A percentile compares a stretch with the other conserved stretches of the same genome.
phyloP scores from a whole-genome alignment of 2,113 vertebrate species.

The Pygoscelis antarcticus region DNA sequence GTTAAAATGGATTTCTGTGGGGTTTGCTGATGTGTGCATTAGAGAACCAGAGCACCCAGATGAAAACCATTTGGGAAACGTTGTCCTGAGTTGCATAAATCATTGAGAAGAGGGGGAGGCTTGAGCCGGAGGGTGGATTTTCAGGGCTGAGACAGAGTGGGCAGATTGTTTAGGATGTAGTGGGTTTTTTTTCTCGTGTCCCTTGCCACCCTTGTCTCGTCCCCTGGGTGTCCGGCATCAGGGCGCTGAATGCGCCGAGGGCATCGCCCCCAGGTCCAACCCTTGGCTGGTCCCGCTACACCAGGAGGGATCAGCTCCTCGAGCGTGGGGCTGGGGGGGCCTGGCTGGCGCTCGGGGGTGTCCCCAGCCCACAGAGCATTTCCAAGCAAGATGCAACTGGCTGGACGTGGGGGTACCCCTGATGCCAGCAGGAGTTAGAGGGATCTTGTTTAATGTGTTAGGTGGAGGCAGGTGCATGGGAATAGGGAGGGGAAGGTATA shows the following conservation, averaged over 20 bases:
- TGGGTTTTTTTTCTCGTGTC: fast-evolving
- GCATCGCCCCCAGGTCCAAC: background rate
- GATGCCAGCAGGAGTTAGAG: background rate
- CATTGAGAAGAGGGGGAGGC: background rate
- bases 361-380: background rate
- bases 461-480: background rate
- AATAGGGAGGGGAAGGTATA: background rate
- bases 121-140: background rate
- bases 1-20: background rate
- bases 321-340: background rate
- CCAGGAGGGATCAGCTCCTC: background rate
- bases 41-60: background rate
- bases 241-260: background rate
- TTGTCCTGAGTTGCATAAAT: background rate
- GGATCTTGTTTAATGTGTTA: conserved; percentile 44
- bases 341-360: background rate
- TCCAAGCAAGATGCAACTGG: background rate
- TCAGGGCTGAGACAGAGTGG: background rate
- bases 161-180: background rate
- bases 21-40: background rate
- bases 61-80: background rate
- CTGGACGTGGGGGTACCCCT: background rate
- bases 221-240: background rate
- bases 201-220: background rate
- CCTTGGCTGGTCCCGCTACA: background rate